A percentile compares a stretch with the other conserved stretches of the same genome.
phyloP scores from a whole-genome alignment of 1,140 invertebrate species.

The Drosophila bipectinata region DNA sequence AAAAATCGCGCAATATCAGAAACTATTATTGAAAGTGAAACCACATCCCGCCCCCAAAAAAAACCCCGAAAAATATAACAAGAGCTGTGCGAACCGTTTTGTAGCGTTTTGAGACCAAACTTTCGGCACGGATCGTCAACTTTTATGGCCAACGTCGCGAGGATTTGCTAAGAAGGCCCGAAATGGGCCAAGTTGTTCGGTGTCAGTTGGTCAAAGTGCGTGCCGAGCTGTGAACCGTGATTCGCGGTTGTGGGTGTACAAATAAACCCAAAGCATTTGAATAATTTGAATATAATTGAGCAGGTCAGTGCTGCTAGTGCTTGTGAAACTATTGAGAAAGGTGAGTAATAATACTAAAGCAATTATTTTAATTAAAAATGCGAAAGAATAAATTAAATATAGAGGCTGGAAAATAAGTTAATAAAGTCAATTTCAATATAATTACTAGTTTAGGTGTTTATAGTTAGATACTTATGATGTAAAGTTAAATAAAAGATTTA shows the following conservation, averaged over 20 bases:
- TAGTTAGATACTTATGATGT: too few relatives aligned
- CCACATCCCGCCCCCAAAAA: conserved; percentile 12
- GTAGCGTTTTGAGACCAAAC: conserved; percentile 39
- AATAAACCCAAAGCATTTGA: conserved; percentile 27
- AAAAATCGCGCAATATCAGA: conserved; percentile 73
- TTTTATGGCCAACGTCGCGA: conserved; percentile 60
- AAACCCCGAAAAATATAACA: background rate
- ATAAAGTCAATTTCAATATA: background rate
- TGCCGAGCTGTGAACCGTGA: conserved; percentile 40
- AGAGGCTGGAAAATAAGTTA: background rate
- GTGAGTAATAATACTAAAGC: conserved; percentile 16
- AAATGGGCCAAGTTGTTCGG: conserved; percentile 69
- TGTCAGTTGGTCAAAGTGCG: conserved; percentile 77
- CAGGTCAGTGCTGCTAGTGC: conserved; percentile 55
- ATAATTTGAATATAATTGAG: conserved; percentile 18
- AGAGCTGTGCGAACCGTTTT: conserved; percentile 48
- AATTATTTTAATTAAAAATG: background rate
- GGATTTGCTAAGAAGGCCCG: conserved; percentile 48
- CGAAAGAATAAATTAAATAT: background rate
- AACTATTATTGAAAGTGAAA: conserved; percentile 69
- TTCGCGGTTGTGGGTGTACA: conserved; percentile 15
- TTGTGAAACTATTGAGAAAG: background rate
- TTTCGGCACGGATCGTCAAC: conserved; percentile 67
- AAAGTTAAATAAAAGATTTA: too few relatives aligned
- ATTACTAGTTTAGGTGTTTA: too few relatives aligned